Evolutionary conservation across 2,797 vertebrate genomes (phyloP), one percentile per base, ranked within the genome.

Genomic region (Buceros bicornis): DNA sequence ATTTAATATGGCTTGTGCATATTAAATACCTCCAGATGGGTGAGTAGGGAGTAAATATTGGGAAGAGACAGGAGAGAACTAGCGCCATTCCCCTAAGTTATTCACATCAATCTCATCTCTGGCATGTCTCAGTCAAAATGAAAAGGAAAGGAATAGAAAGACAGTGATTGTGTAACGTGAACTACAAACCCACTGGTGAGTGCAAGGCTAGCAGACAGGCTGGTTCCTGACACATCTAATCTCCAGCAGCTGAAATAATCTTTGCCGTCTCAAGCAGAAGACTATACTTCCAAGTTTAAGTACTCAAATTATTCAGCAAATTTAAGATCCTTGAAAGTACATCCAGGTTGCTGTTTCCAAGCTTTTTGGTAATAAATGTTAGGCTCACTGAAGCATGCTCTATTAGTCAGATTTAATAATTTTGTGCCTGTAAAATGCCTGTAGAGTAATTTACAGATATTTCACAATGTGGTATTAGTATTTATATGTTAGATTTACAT

Each of bases 151-250:
- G 26, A 78, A 24, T 5, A 48, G 66, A 40, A 90, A 20, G 2
- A 5, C 0, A 1, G 12, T 0, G 0, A 19, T 3, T 48, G 18
- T 22, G 28, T n/a, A 26, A 67, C 20, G 45, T 2, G 8, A 74
- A 47, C 24, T 17, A 22, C 37, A 42, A 35, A 54, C 19, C 18
- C 6, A 0, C 0, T 0, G 16, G 8, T 53, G 20, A 40, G 17
- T 2, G 10, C 42, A 66, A 48, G 14, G 31, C 18, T 22, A 29
- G 16, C 0, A 0, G 45, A n/a, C 37, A 37, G 13, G 6, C 13
- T 18, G 5, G 40, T 4, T 57, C 16, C 17, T 35, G 48, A 10
- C 4, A 42, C 14, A 24, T 22, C 29, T 67, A 5, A 24, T 19
- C 50, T 64, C 57, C 22, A 48, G 29, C 16, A 42, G 15, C 1